Percentiles rank a stretch among this genome's conserved stretches.
phyloP scores from a whole-genome alignment of 2,113 vertebrate species.

The Enhydra lutris region DNA sequence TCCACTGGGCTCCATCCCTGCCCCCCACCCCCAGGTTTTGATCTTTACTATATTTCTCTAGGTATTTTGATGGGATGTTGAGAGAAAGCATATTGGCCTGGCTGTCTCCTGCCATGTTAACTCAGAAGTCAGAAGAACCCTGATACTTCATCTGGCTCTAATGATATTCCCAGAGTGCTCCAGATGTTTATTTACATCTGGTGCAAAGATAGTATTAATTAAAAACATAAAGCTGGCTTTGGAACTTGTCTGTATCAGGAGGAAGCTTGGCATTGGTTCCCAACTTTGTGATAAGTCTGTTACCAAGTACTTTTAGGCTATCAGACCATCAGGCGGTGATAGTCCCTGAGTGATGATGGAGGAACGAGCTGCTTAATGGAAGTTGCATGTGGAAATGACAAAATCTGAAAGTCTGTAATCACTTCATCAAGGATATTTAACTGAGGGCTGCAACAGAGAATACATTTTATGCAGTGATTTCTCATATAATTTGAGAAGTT shows the following conservation, averaged over 20 bases:
- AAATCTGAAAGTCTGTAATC: background rate
- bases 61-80: background rate
- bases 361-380: background rate
- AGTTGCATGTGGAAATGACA: conserved; percentile 25
- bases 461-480: background rate
- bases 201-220: conserved; percentile 20
- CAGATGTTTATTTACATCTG: conserved; percentile 43
- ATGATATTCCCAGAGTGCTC: conserved; percentile 27
- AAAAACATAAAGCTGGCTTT: conserved; percentile 33
- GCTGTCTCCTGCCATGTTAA: background rate
- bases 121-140: conserved; percentile 7
- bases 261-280: conserved; percentile 8
- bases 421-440: background rate
- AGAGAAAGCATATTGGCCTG: background rate
- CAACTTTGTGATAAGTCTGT: conserved; percentile 15
- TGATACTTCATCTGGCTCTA: conserved; percentile 24
- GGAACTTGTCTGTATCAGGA: background rate
- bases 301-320: conserved; percentile 11
- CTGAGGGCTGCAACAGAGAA: background rate
- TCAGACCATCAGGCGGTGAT: background rate
- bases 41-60: conserved; percentile 1
- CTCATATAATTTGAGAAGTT: background rate
- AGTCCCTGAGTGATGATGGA: background rate
- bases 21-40: background rate
- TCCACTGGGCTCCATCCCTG: background rate